Base-by-base conservation (phyloP, 2,797 vertebrate species). In the Nannoperca obscura region DNA sequence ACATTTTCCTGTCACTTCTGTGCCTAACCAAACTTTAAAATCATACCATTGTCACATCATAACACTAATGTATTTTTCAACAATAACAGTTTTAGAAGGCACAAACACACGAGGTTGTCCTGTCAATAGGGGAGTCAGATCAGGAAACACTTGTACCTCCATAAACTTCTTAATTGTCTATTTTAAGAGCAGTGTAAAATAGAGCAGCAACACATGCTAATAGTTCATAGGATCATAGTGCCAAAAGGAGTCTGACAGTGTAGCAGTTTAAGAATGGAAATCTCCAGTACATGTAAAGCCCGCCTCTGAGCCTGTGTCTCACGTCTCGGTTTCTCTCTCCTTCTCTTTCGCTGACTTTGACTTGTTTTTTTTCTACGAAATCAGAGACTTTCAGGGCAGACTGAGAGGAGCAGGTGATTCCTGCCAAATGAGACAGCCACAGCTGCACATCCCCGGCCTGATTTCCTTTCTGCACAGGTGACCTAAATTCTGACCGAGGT, bases 361-460 rank as follows among this genome's bases (percentile, higher is more conserved):
- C 65, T 65, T 75, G 71, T 61, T 67, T 60, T 2, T 57, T 80
- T 76, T 63, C 20, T 32, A 57, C 24, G 1, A 62, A 82, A 84
- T 81, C 77, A 74, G 55, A 80, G 61, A 74, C 53, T 80, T 76
- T 49, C 38, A 49, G 59, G 58, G 64, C 52, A 50, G 73, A 57
- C 64, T 32, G 30, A 75, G 46, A 53, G 74, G 20, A 84, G 40
- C 46, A 14, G 61, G 68, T 64, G 49, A 68, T 80, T 80, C 65
- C 27, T 76, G 78, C 81, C 81, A 86, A 87, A 84, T 76, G 73
- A 89, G 74, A 85, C 36, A 44, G 40, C 63, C 76, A 60, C 88
- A 89, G 82, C 82, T 85, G 90, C 66, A 74, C 63, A 62, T 50
- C 78, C 15, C 50, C 22, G 71, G 78, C 76, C 80, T 64, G 81